Evolutionary conservation across 2,888 invertebrate genomes (phyloP), one percentile per base, ranked within the genome.

Genomic region (Gerosis bhagava): DNA sequence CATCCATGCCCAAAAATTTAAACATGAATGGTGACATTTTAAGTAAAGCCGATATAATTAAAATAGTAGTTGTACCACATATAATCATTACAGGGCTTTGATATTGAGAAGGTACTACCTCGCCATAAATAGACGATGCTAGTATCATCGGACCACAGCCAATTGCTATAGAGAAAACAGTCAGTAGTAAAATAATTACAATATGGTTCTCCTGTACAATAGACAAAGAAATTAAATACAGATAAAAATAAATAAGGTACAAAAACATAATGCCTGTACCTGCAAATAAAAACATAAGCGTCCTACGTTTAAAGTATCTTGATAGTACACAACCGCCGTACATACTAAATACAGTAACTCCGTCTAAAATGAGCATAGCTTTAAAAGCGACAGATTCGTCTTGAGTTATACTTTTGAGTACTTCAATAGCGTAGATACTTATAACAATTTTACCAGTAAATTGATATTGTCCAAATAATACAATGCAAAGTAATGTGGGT

Each of bases 51-150:
- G n/a, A n/a, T n/a, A n/a, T n/a, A n/a, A n/a, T n/a, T n/a, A n/a
- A n/a, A n/a, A n/a, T n/a, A n/a, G n/a, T n/a, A n/a, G n/a, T n/a
- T n/a, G n/a, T n/a, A n/a, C n/a, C n/a, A n/a, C n/a, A n/a, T n/a
- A n/a, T n/a, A n/a, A n/a, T n/a, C n/a, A n/a, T n/a, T n/a, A n/a
- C n/a, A n/a, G n/a, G n/a, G n/a, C n/a, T n/a, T n/a, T n/a, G n/a
- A n/a, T n/a, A n/a, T n/a, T n/a, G n/a, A n/a, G n/a, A n/a, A n/a
- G 70, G 67, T 3, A 68, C 62, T 5, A 72, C 42, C 50, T 72
- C 72, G 3, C 65, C 65, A 16, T 60, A 65, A 3, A 72, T 62
- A n/a, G 67, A 49, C n/a, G 64, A 56, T 1, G 64, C 54, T 19
- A 63, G n/a, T n/a, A n/a, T n/a, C n/a, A n/a, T n/a, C n/a, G n/a